Base-by-base conservation (phyloP, 2,797 vertebrate genomes). In the Spizella passerina region DNA sequence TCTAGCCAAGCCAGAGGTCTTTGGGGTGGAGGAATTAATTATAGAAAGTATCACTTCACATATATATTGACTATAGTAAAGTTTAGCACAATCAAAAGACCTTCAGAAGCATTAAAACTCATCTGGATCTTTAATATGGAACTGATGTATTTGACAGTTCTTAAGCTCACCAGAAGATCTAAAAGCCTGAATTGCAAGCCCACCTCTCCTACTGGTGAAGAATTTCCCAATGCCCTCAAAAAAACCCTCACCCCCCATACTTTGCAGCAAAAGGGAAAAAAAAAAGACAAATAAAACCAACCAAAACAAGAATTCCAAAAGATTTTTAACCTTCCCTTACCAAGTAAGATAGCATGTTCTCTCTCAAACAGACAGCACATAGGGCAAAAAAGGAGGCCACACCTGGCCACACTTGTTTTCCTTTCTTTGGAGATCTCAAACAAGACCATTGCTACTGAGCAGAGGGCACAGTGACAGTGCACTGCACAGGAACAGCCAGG, bases 391-490 rank as follows among this genome's bases (percentile, higher is more conserved):
- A 71, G 4, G 12, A 81, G 63, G 18, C 16, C 32, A 16, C 5
- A 5, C 10, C 30, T 34, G 12, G 10, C 43, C 43, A 44, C 11
- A 44, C 30, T 49, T 36, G 5, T 6, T 75, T 56, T 26, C 12
- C 22, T 63, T 50, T 61, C n/a, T 69, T 10, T 30, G 20, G 15
- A 1, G 23, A 5, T 24, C 50, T 57, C 36, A 53, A 7, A 41
- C 56, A 75, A 57, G 6, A 39, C 8, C 23, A 72, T 4, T 29
- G 53, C 27, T 43, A 14, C 13, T 0, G 0, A 53, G 3, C 0
- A 2, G 55, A 64, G 4, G 14, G 5, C 59, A 39, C 26, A 34
- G 39, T 2, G 19, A 29, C 0, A 1, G 22, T 4, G n/a, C 18
- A 43, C 23, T 8, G 41, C 1, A 11, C 36, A 32, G 26, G 14